phyloP scores from a whole-genome alignment of 2,113 vertebrate species.

The Mellivora capensis region DNA sequence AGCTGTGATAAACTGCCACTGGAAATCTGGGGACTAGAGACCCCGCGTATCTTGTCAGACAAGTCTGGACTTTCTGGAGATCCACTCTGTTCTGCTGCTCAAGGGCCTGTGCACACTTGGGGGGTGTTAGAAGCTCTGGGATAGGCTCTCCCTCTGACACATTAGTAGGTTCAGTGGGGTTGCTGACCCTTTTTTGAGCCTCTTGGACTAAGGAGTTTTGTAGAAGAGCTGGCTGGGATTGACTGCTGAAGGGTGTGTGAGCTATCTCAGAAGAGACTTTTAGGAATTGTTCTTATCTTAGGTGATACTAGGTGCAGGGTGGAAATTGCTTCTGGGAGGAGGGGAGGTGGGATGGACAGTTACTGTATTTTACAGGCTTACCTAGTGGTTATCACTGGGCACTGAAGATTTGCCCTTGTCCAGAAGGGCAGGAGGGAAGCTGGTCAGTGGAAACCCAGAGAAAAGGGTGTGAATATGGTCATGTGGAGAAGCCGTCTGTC shows the following conservation, averaged over 20 bases:
- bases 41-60: background rate
- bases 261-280: background rate
- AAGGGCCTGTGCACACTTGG: background rate
- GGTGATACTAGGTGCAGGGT: rapidly evolving
- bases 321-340: background rate
- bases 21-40: background rate
- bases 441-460: background rate
- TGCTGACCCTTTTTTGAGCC: no score
- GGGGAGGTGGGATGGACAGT: background rate
- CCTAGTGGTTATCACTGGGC: rapidly evolving
- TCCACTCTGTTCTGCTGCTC: no score
- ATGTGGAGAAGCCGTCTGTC: no score
- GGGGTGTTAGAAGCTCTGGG: background rate
- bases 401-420: background rate
- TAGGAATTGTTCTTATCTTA: background rate
- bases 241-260: background rate
- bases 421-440: background rate
- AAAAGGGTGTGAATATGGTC: background rate
- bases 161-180: background rate
- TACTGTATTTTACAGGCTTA: background rate
- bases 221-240: background rate
- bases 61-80: background rate
- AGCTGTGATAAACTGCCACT: background rate
- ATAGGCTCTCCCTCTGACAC: background rate
- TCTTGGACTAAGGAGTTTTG: background rate